A percentile compares a stretch with the other conserved stretches of the same genome.
phyloP scores from a whole-genome alignment of 2,888 invertebrate species.

The Tiliacea citrago region DNA sequence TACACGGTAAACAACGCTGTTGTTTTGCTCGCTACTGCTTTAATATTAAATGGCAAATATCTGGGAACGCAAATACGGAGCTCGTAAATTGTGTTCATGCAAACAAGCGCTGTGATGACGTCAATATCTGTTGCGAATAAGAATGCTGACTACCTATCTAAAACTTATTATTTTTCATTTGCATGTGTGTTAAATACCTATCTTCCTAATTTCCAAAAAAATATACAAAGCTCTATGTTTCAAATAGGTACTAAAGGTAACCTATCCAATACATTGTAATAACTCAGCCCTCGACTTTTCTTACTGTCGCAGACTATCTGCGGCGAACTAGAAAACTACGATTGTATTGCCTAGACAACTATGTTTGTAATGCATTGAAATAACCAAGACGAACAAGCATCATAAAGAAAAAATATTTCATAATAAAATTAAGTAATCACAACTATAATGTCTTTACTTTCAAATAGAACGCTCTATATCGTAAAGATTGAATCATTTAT shows the following conservation, averaged over 20 bases:
- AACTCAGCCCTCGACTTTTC: not conserved
- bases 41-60: conserved; percentile 53
- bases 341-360: not conserved
- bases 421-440: not conserved
- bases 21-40: conserved; percentile 46
- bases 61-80: conserved; percentile 39
- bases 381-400: not conserved
- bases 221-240: not conserved
- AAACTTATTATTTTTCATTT: not conserved
- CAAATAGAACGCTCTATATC: not conserved
- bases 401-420: too few relatives aligned
- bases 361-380: not conserved
- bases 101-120: conserved; percentile 35
- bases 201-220: not conserved
- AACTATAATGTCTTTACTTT: not conserved
- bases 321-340: not conserved
- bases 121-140: conserved; percentile 24
- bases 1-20: conserved; percentile 57
- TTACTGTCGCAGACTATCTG: not conserved
- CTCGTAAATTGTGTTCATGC: conserved; percentile 37
- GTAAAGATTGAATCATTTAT: conserved; percentile 47
- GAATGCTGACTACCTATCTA: not conserved
- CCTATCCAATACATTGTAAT: not conserved
- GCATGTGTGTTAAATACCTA: not conserved
- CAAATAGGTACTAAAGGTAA: not conserved